Evolutionary conservation across 2,888 invertebrate genomes (phyloP), one percentile per base, ranked within the genome.

Genomic region (Sclerodermus sp.): DNA sequence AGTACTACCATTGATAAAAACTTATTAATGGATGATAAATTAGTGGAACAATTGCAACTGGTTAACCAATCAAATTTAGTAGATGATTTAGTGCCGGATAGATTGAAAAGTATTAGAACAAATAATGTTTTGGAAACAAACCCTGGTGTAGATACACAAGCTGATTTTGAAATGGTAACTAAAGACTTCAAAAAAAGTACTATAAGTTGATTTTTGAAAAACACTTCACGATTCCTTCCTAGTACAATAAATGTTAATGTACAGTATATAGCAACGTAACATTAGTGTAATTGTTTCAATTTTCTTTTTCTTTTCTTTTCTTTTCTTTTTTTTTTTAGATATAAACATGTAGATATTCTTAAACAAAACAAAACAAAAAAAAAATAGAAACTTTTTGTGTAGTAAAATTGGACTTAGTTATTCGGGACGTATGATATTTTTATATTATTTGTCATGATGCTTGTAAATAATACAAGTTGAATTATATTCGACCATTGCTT

Each of bases 131-230:
- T 75, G 30, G 76, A 73, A 17, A 67, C 64, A 29, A 73, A 67
- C 57, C 53, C 70, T 2, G 71, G 70, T 57, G 60, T 72, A 45
- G 73, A 73, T 31, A 58, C 74, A 1, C 75, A 77, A 39, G 62
- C 77, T 10, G 77, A 76, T 59, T 78, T 78, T 51, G 75, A 73
- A 32, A 74, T 72, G 36, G 59, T 78, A 15, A 76, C 71, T 43
- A 73, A 76, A 47, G 76, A 78, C 58, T 78, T 78, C 44, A 74
- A 71, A 50, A 64, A 74, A 50, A 75, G 71, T 55, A 74, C 73
- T 17, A 70, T 71, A 42, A 74, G 75, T 62, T 76, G 74, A 76
- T 74, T 70, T 51, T 54, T 34, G 16, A 32, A 15, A 10, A 16
- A 43, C 40, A 31, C 1, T 42, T 18, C 16, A 32, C 34, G 38